These are phyloP conservation scores for Xiphorhynchus elegans DNA, from an alignment of 2,113 vertebrate species.

Conservation along the genomic window DNA sequence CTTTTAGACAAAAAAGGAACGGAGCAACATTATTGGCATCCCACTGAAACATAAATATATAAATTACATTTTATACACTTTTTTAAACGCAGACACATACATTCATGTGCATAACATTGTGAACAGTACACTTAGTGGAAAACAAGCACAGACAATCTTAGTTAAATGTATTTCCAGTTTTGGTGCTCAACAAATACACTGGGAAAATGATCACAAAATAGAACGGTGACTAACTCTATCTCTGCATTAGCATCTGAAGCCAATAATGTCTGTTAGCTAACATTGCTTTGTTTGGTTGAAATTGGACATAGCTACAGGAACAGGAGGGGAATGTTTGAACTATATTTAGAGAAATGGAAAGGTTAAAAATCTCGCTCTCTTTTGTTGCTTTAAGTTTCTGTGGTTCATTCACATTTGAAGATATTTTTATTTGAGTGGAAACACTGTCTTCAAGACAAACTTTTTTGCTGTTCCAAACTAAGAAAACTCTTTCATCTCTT, in stretches of 20 bases:
- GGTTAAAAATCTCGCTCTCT: not conserved
- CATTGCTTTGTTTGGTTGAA: constrained; percentile 37
- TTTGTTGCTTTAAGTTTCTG: constrained; percentile 3
- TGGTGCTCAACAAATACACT: constrained; percentile 66
- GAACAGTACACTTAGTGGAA: constrained; percentile 61
- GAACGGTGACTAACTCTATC: constrained; percentile 40
- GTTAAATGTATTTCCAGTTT: constrained; percentile 65
- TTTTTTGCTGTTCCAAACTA: not conserved
- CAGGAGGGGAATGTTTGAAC: constrained; percentile 18
- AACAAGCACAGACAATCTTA: constrained; percentile 65
- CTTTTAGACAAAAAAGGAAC: constrained; percentile 42
- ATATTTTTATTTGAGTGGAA: not conserved
- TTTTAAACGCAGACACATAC: constrained; percentile 71
- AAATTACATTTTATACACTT: constrained; percentile 71
- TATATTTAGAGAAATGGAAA: constrained; percentile 46
- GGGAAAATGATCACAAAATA: constrained; percentile 59
- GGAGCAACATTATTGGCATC: constrained; percentile 62
- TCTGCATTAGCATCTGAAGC: constrained; percentile 47
- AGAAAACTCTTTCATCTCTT: constrained; percentile 6
- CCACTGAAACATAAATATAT: constrained; percentile 72
- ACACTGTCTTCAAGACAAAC: not conserved
- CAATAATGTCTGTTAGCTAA: constrained; percentile 50
- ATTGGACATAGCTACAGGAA: constrained; percentile 10
- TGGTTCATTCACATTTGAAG: constrained; percentile 17
- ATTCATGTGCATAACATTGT: constrained; percentile 67